Base-by-base conservation (phyloP, 30 jellyfish, hydroid and myxozoan species). In the Aurelia coerulea region DNA sequence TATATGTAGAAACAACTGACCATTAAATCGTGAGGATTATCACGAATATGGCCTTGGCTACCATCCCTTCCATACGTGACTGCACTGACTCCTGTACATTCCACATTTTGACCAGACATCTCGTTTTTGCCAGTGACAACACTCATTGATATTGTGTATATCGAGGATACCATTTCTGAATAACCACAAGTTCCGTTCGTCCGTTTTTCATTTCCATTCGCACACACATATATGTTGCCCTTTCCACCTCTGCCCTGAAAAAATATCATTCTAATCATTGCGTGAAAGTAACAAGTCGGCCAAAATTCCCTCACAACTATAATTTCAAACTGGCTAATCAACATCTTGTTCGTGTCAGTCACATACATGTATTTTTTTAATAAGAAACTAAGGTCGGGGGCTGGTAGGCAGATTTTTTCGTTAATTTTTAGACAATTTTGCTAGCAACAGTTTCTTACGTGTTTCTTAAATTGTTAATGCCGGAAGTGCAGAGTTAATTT, bases 221-320 rank as follows among this genome's bases (percentile, higher is more conserved):
- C 83, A 35, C 69, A 83, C 65, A 70, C 77, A 33, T 7, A 34
- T 5, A 83, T 69, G 23, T 56, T 83, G 65, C 92, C 92, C 67
- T 83, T 83, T 17, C 92, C 86, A 9, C 71, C 56, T 10, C 92
- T 83, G 7, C 92, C 92, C 92, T 83, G 46, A 42, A 33, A 60
- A 12, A n/a, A 56, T 23, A 23, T 23, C 9, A 9, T 31, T 7
- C 2, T 1, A 37, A 37, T 4, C 2, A n/a, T 62, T n/a, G 29
- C 37, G 71, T 62, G 71, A 31, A 59, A 59, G 4, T 1, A 42
- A 42, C 1, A 37, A 37, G n/a, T n/a, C n/a, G n/a, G n/a, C n/a
- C n/a, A 2, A 37, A n/a, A 81, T 86, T 86, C 67, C 67, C 33
- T 29, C 60, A 41, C 67, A 42, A 33, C 1, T 60, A 14, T 10